Conservation (phyloP, 2,797 vertebrate species). For the Gadopsis bispinosus region DNA sequence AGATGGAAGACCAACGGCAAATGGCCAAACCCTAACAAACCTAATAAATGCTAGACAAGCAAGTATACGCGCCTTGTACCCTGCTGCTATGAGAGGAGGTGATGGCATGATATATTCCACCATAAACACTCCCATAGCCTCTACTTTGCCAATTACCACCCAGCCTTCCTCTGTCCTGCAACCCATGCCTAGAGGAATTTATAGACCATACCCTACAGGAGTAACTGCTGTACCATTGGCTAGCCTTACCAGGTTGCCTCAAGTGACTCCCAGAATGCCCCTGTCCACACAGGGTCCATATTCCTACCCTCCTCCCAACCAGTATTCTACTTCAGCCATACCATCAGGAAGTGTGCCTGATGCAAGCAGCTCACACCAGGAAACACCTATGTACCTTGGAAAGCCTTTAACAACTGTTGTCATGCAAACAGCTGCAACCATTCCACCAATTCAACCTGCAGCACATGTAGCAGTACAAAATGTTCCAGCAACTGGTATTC, state of each 20-base stretch:
- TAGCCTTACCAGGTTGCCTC: slow-evolving; percentile 92
- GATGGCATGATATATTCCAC: slow-evolving; percentile 99
- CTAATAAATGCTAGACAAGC: slow-evolving; percentile 89
- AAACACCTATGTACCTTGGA: slow-evolving; percentile 93
- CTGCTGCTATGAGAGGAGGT: slow-evolving; percentile 92
- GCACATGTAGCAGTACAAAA: slow-evolving; percentile 67
- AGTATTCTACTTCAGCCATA: slow-evolving; percentile 81
- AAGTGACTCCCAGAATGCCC: slow-evolving; percentile 90
- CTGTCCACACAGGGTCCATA: slow-evolving; percentile 89
- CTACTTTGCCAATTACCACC: slow-evolving; percentile 98
- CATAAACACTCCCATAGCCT: slow-evolving; percentile 98
- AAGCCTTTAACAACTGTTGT: slow-evolving; percentile 83
- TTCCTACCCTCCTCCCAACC: slow-evolving; percentile 87
- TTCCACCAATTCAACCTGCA: slow-evolving; percentile 68
- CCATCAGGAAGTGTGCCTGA: slow-evolving; percentile 72
- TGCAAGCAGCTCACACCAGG: slow-evolving; percentile 81
- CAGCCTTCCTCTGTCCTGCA: slow-evolving; percentile 93
- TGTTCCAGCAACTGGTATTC: slow-evolving; percentile 62
- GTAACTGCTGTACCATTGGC: slow-evolving; percentile 92
- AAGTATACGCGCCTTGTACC: slow-evolving; percentile 91
- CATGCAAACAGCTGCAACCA: slow-evolving; percentile 69
- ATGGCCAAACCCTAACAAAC: slow-evolving; percentile 89
- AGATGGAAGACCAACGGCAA: slow-evolving; percentile 86
- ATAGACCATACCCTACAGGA: slow-evolving; percentile 90
- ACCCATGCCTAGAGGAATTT: slow-evolving; percentile 91